Base-by-base conservation (phyloP, 2,888 invertebrate species). In the Ditula angustiorana region DNA sequence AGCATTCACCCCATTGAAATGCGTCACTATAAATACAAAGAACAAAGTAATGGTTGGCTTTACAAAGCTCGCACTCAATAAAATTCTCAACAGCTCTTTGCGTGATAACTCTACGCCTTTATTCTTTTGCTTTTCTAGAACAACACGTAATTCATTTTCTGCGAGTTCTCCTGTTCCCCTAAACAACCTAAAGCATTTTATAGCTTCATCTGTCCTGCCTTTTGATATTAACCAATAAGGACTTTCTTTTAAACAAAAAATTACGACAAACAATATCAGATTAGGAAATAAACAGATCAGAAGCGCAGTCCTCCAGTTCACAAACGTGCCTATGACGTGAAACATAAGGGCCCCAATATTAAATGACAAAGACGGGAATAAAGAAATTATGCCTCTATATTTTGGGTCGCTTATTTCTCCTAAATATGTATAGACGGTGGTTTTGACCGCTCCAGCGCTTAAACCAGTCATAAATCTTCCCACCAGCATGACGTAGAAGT, bases 141-240 rank as follows among this genome's bases (percentile, higher is more conserved):
- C 68, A n/a, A 65, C 46, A 28, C 76, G 67, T 1, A 87, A 66
- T 70, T 87, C 87, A 19, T 70, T 77, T 10, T 76, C 72, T 1
- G 85, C 74, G 2, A 46, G 66, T 0, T 79, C 78, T 2, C 71
- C 74, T 3, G 71, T 73, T 0, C 85, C 86, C 65, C 86, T 78
- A 44, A 82, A 86, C 70, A 71, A 67, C 69, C 69, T 76, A 35
- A 78, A 87, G 1, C 76, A 68, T 26, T 75, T 66, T 5, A 74
- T 70, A 0, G 85, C 87, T 67, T 78, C 74, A 2, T 80, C 74
- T 0, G 63, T 71, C 62, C 71, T 80, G 0, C 82, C 83, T 70
- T 83, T 83, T 1, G 76, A 69, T 23, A 86, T 74, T 24, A 86
- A 65, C 87, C 87, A 87, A 3, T 85, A 50, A 0, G 87, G 87